A percentile compares a stretch with the other conserved stretches of the same genome.
These are phyloP conservation scores for Lasioglossum calceatum DNA, from an alignment of 2,888 invertebrate genomes.

Conservation along the genomic window DNA sequence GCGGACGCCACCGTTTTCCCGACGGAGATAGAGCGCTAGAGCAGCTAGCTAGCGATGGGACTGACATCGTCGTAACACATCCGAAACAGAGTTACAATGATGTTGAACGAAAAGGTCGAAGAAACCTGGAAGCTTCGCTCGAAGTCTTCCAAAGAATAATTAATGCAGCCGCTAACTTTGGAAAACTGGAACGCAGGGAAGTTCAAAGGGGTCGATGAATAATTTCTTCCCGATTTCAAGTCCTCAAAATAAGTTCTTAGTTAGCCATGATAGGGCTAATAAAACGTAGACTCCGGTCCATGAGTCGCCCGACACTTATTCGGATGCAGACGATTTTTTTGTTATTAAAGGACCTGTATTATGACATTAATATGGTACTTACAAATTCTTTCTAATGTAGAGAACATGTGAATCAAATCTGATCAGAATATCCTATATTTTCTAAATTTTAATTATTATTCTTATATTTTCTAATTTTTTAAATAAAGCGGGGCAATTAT, in stretches of 20 bases:
- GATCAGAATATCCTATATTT: too few relatives aligned
- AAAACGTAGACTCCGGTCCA: neutral
- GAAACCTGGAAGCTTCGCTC: neutral
- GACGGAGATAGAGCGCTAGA: neutral
- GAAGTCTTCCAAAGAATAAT: neutral
- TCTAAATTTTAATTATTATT: too few relatives aligned
- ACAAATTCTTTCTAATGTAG: too few relatives aligned
- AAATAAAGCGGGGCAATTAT: too few relatives aligned
- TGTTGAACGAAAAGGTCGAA: neutral
- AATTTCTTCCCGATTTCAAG: neutral
- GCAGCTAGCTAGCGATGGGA: conserved; percentile 43
- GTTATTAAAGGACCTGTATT: too few relatives aligned
- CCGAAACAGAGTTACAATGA: neutral
- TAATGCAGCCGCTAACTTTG: neutral
- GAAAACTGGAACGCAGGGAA: neutral
- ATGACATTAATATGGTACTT: too few relatives aligned
- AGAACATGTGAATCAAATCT: too few relatives aligned
- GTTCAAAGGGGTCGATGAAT: neutral
- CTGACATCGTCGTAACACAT: neutral
- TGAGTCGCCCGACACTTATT: too few relatives aligned
- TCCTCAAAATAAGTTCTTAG: neutral
- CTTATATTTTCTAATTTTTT: too few relatives aligned
- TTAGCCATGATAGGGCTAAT: neutral
- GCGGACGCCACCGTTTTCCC: conserved; percentile 39
- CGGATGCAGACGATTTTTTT: too few relatives aligned